Evolutionary conservation across 1,140 invertebrate species (phyloP).

Genomic region (Drosophila nigrodunni): DNA sequence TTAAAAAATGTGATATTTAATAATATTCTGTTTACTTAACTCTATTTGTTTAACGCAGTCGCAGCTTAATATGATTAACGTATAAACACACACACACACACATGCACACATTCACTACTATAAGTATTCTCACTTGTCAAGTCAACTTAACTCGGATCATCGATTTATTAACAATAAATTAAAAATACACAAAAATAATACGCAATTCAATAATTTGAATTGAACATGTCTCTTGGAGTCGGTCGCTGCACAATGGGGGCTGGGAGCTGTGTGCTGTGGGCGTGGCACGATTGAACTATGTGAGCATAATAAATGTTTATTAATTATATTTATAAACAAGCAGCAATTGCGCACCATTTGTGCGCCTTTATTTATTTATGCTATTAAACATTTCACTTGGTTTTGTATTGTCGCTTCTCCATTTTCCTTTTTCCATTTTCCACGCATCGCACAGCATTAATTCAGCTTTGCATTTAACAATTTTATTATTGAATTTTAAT

Average conservation of each 20-base stretch:
- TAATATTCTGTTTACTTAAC: neutral
- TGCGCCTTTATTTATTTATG: constrained; percentile 70
- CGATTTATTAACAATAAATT: constrained; percentile 23
- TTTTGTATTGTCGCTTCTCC: constrained; percentile 3
- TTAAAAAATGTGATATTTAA: no score
- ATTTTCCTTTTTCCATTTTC: neutral
- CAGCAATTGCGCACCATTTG: constrained; percentile 68
- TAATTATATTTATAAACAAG: constrained; percentile 74
- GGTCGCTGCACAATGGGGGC: no score
- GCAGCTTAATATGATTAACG: neutral
- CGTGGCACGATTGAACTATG: neutral
- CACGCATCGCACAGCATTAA: constrained; percentile 43
- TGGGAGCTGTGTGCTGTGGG: no score
- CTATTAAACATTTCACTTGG: constrained; percentile 61
- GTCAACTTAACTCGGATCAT: neutral
- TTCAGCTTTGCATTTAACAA: constrained; percentile 64
- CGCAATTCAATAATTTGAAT: constrained; percentile 13
- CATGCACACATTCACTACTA: neutral
- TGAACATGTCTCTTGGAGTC: constrained; percentile 2
- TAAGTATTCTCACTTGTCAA: neutral
- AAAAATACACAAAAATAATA: constrained; percentile 11
- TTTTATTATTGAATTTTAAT: constrained; percentile 81
- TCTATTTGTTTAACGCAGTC: neutral
- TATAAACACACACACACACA: neutral
- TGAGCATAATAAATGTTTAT: constrained; percentile 63